phyloP scores from a whole-genome alignment of 2,113 vertebrate genomes.

The Apaloderma vittatum region DNA sequence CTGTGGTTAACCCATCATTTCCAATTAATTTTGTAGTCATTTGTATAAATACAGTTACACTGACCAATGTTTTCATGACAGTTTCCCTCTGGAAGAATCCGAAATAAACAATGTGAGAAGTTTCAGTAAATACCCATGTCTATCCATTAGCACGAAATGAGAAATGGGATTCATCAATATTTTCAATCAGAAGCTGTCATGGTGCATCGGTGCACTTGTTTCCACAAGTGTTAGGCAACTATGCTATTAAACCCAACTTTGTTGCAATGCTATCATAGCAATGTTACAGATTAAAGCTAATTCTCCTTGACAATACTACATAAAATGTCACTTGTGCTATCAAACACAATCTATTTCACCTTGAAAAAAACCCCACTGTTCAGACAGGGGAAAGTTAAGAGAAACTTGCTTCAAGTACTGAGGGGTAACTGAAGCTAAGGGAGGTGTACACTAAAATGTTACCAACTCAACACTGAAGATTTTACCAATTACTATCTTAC shows the following conservation, averaged over 20 bases:
- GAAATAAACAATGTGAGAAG: background rate
- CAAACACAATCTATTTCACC: background rate
- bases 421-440: background rate
- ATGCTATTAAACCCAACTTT: background rate
- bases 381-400: background rate
- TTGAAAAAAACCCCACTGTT: background rate
- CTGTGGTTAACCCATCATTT: background rate
- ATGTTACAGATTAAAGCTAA: background rate
- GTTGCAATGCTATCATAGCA: background rate
- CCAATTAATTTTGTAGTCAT: background rate
- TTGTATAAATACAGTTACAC: background rate
- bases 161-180: constrained; percentile 15
- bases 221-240: background rate
- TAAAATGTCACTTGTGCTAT: background rate
- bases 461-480: background rate
- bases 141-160: background rate
- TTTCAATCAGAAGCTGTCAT: constrained; percentile 45
- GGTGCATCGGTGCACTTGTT: background rate
- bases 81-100: background rate
- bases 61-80: background rate
- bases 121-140: background rate
- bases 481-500: background rate
- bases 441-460: background rate
- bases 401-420: background rate
- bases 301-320: background rate